A percentile compares a stretch with the other conserved stretches of the same genome.
phyloP scores from a whole-genome alignment of 2,113 vertebrate species.

The Isichthys henryi region DNA sequence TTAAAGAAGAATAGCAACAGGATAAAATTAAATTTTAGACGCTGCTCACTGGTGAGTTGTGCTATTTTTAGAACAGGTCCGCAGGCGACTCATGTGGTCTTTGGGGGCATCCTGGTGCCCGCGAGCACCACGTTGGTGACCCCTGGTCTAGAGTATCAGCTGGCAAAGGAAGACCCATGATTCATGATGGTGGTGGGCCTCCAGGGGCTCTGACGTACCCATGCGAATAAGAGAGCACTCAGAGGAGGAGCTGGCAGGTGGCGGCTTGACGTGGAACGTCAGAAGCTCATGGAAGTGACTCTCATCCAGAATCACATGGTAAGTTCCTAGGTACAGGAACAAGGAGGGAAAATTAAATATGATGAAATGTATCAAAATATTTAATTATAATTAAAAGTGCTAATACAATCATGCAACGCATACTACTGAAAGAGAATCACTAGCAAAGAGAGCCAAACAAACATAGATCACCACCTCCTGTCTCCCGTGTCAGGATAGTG shows the following conservation, averaged over 20 bases:
- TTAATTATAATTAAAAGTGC: background rate
- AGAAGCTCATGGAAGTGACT: constrained; percentile 87
- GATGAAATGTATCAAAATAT: background rate
- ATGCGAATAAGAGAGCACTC: constrained; percentile 97
- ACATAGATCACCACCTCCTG: constrained; percentile 66
- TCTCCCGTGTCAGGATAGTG: constrained; percentile 84
- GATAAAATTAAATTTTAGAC: no score
- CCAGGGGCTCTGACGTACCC: constrained; percentile 62
- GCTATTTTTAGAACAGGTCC: no score
- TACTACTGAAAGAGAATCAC: background rate
- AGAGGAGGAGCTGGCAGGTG: constrained; percentile 77
- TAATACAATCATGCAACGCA: background rate
- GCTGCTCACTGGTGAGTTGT: no score
- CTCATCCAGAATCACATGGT: constrained; percentile 94
- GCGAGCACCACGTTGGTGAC: no score
- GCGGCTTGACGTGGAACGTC: constrained; percentile 83
- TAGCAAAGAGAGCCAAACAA: background rate
- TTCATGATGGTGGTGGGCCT: background rate
- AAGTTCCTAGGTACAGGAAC: constrained; percentile 57
- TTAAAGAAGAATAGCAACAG: no score
- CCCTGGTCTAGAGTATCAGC: background rate
- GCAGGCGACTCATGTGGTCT: no score
- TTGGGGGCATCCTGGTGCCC: no score
- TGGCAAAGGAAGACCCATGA: background rate
- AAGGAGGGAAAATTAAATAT: background rate